phyloP scores from a whole-genome alignment of 1,140 invertebrate genomes.

The Sinonovacula constricta region DNA sequence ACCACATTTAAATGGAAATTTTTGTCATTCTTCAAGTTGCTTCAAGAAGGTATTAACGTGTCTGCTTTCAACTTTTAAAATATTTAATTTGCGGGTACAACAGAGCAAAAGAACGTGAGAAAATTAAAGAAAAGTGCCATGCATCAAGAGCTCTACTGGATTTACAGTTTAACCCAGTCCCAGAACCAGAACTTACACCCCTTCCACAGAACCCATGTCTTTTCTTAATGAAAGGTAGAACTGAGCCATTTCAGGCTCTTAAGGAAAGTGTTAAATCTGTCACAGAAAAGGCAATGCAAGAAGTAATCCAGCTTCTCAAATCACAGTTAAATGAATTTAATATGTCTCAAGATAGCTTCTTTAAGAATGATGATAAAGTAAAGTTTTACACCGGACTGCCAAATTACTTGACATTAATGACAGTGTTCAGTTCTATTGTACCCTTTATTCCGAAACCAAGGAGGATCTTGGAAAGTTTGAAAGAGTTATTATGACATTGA shows the following conservation, averaged over 20 bases:
- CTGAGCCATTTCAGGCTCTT: too few species aligned
- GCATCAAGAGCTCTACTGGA: constrained; percentile 20
- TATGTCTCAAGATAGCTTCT: neutral
- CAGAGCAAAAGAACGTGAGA: neutral
- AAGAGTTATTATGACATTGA: constrained; percentile 26
- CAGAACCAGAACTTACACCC: too few species aligned
- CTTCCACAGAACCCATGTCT: too few species aligned
- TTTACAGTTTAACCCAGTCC: neutral
- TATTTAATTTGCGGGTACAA: constrained; percentile 13
- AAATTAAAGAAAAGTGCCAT: constrained; percentile 14
- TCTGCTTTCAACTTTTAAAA: too few species aligned
- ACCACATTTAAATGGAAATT: too few species aligned
- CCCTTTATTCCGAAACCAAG: constrained; percentile 4
- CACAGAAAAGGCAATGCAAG: too few species aligned
- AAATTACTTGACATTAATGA: neutral
- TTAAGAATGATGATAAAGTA: neutral
- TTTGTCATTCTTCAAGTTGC: too few species aligned
- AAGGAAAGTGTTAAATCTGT: too few species aligned
- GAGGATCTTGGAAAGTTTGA: constrained; percentile 3
- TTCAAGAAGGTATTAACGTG: too few species aligned
- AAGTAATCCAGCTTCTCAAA: neutral
- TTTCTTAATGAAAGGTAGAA: too few species aligned
- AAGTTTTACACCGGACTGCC: constrained; percentile 30
- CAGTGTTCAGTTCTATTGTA: neutral
- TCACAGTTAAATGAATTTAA: neutral